Base-by-base conservation (phyloP, 1,140 invertebrate genomes). In the Batillaria attramentaria region DNA sequence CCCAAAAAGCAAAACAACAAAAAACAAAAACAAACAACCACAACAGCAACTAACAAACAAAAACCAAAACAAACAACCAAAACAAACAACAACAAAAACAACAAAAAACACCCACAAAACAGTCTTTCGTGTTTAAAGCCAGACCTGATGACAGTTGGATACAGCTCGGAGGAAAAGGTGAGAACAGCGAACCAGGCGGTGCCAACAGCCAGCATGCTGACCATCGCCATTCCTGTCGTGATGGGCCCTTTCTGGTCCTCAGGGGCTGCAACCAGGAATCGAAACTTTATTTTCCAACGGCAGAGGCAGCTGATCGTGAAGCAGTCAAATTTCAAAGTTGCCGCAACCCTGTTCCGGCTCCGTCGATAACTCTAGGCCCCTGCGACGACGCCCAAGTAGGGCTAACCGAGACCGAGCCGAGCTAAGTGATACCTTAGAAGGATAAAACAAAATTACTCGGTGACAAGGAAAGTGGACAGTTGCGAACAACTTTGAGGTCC, bases 131-230 rank as follows among this genome's bases (percentile, higher is more conserved):
- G 31, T 35, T 35, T 13, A 24, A 6, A 10, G n/a, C 4, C 43
- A 50, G 33, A 80, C 79, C 79, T 80, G 69, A 80, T 65, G 31
- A 80, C 79, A 35, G 79, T 80, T 3, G 79, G 79, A 37, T 80
- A 80, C 41, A 54, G 62, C 31, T 80, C 79, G 3, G 68, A 65
- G 33, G 79, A 77, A 37, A 72, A 35, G 0, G 43, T 41, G 0
- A 31, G 24, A 13, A 72, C 54, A 35, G 43, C 46, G 31, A 72
- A 42, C 68, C 74, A 72, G 37, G 74, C 73, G 0, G 46, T 35
- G 24, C 54, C 74, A 24, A 76, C 60, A 4, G 50, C 62, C 66
- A 80, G 31, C 31, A 60, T 77, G 50, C 33, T 75, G 16, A 68
- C 37, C 46, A 80, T 43, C 4, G 79, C 73, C 74, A 80, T 43